These are phyloP conservation scores for Sebastiscus albofasciatus DNA, from an alignment of 2,797 vertebrate genomes.

Conservation along the genomic window DNA sequence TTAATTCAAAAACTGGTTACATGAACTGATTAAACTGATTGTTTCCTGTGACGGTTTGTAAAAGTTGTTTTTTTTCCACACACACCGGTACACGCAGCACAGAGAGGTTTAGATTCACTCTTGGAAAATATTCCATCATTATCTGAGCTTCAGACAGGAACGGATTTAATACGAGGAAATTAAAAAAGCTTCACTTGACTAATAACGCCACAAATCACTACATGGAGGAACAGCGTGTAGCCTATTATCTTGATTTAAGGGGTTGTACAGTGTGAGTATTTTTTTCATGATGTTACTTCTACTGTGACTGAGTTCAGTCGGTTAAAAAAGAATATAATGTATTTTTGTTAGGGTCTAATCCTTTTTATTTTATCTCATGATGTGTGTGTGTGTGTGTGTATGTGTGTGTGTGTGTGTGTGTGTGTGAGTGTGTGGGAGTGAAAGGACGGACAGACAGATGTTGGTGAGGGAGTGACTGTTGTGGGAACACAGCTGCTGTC, in stretches of 20 bases:
- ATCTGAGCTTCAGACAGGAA: slow-evolving; percentile 16
- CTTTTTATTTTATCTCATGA: neutral
- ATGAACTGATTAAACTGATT: neutral
- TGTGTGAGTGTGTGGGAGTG: neutral
- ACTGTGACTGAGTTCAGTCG: slow-evolving; percentile 4
- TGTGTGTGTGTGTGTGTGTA: neutral
- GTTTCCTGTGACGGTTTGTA: too few species aligned
- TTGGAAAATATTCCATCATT: slow-evolving; percentile 1
- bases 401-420: neutral
- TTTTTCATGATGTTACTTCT: slow-evolving; percentile 14
- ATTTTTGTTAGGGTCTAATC: neutral
- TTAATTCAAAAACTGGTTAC: neutral
- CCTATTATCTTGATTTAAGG: slow-evolving; percentile 39
- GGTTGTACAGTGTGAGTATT: neutral
- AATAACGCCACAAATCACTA: slow-evolving; percentile 46
- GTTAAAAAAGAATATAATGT: slow-evolving; percentile 11
- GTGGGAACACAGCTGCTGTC: slow-evolving; percentile 74
- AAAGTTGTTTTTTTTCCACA: neutral
- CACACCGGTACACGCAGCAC: neutral
- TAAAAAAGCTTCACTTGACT: slow-evolving; percentile 41
- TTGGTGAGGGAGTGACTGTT: slow-evolving; percentile 77
- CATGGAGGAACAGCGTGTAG: slow-evolving; percentile 34
- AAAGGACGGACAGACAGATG: slow-evolving; percentile 55
- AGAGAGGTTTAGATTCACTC: neutral
- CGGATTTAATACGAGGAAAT: slow-evolving; percentile 35